Evolutionary conservation across 2,888 invertebrate genomes (phyloP).

Genomic region (Cheilosia pagana): DNA sequence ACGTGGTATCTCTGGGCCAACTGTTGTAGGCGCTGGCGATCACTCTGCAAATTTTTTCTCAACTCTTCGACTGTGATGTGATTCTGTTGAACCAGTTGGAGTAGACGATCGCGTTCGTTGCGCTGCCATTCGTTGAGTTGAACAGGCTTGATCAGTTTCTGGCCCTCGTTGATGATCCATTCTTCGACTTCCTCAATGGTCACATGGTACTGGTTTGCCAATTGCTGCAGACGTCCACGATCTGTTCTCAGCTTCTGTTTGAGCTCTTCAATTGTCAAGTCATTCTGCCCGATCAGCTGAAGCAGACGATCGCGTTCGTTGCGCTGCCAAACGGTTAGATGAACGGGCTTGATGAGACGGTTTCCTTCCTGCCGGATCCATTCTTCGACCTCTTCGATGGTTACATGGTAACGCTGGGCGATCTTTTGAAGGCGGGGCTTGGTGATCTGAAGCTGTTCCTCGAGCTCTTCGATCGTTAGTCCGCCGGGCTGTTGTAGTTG

Average conservation of each 20-base stretch:
- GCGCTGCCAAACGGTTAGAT: constrained; percentile 78
- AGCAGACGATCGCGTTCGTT: constrained; percentile 78
- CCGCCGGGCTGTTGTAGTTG: constrained; percentile 75
- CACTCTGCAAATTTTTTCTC: constrained; percentile 77
- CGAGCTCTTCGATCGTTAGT: constrained; percentile 78
- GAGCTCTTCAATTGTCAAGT: constrained; percentile 80
- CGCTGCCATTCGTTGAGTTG: constrained; percentile 78
- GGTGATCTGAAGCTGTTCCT: constrained; percentile 79
- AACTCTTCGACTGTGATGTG: constrained; percentile 80
- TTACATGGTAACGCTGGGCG: constrained; percentile 80
- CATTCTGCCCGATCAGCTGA: constrained; percentile 78
- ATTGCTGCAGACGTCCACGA: constrained; percentile 76
- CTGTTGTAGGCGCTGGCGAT: constrained; percentile 77
- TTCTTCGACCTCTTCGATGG: constrained; percentile 80
- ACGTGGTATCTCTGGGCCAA: constrained; percentile 78
- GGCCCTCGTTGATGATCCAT: constrained; percentile 81
- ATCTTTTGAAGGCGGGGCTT: constrained; percentile 78
- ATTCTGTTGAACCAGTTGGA: constrained; percentile 78
- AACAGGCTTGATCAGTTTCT: constrained; percentile 28
- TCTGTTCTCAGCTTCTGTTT: constrained; percentile 78
- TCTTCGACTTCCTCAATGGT: constrained; percentile 81
- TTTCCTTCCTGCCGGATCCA: constrained; percentile 81
- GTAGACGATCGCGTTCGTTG: constrained; percentile 77
- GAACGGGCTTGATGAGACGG: constrained; percentile 27
- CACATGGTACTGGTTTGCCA: constrained; percentile 79